Base-by-base conservation (phyloP, 53 echinoderm and acorn worm species). In the Echinarachnius parma region DNA sequence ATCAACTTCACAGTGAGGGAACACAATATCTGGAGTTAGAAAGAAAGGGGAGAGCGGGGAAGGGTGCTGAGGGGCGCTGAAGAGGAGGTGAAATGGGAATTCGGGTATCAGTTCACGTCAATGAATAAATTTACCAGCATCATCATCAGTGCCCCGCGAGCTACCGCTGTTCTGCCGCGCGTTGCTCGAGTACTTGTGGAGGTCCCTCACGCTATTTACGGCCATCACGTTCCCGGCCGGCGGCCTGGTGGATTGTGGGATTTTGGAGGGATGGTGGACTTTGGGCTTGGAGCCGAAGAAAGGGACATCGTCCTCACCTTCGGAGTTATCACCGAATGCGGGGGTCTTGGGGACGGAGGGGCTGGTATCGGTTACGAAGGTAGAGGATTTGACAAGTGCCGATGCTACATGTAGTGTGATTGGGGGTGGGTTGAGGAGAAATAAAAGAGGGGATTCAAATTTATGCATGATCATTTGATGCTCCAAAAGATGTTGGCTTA, bases 271-370 rank as follows among this genome's bases (percentile, higher is more conserved):
- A 1, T 45, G 47, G 47, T 45, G 19, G 0, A 46, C 46, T 26
- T 68, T 30, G 1, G 84, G 85, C 46, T 89, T 85, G 74, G 83
- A 80, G 13, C 93, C 89, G 57, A 89, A 93, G 75, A 83, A 93
- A 24, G 89, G 93, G 36, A 83, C 53, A 13, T 83, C 58, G 10
- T 89, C 89, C 5, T 89, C 93, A 0, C 84, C 89, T 0, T 80
- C 80, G 1, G 49, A 55, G 16, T 29, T 3, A 9, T 29, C 9
- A 29, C 16, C 57, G 22, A 71, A 72, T n/a, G 31, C 32, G 2
- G 72, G 75, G 7, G 72, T 62, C 29, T 74, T 49, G 31, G 69
- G 52, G 34, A 75, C 53, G 10, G 80, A 68, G 35, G 44, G n/a
- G 22, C 20, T 50, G 36, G 8, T 15, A 11, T 35, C 53, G 11